Evolutionary conservation across 2,888 invertebrate genomes (phyloP).

Genomic region (Podotricha telesiphe): DNA sequence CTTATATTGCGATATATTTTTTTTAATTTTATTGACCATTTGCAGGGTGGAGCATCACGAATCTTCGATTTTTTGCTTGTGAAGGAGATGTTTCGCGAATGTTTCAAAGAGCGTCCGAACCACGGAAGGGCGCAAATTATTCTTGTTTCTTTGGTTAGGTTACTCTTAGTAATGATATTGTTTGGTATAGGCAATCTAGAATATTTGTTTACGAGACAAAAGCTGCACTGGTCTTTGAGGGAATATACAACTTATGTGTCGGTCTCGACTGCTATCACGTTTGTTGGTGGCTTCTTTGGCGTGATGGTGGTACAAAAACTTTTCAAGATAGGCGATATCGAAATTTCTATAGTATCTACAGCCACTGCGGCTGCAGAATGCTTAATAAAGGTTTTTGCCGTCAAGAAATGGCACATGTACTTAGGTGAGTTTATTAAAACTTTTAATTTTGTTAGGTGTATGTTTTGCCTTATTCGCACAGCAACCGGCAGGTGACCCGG

Average conservation of each 20-base stretch:
- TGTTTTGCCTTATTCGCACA: background rate
- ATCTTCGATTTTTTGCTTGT: constrained; percentile 65
- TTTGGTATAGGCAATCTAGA: constrained; percentile 74
- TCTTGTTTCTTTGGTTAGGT: constrained; percentile 57
- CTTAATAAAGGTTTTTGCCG: constrained; percentile 54
- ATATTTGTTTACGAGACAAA: constrained; percentile 83
- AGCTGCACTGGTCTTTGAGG: constrained; percentile 85
- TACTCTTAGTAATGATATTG: constrained; percentile 59
- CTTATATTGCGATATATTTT: background rate
- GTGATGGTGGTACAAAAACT: constrained; percentile 61
- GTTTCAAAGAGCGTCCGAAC: constrained; percentile 73
- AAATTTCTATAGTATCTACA: constrained; percentile 51
- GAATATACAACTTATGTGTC: constrained; percentile 82
- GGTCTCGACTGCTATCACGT: constrained; percentile 67
- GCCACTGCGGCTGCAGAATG: constrained; percentile 56
- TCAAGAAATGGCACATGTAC: constrained; percentile 67
- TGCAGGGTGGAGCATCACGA: constrained; percentile 56
- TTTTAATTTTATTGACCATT: constrained; percentile 11
- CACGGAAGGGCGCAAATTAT: constrained; percentile 74
- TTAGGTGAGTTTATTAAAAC: constrained; percentile 57
- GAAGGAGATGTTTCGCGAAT: constrained; percentile 73
- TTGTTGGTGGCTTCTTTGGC: constrained; percentile 76
- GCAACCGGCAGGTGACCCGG: constrained; percentile 1
- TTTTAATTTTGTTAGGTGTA: background rate
- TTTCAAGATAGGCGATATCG: constrained; percentile 60